These are phyloP conservation scores for Hypothenemus hampei DNA, from an alignment of 1,140 invertebrate species.

Conservation along the genomic window DNA sequence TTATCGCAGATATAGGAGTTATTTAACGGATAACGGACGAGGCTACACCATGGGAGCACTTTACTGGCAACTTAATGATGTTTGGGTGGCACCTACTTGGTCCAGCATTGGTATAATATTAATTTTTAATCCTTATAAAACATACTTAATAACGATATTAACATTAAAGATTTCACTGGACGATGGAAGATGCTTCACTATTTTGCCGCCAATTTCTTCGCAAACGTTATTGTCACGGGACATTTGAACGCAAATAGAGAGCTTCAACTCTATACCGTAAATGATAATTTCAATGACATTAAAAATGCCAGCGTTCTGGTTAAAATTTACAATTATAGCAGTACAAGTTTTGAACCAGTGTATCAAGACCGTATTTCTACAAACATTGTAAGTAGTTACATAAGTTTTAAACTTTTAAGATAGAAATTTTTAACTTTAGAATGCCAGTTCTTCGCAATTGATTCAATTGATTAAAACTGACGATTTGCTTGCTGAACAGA, in stretches of 20 bases:
- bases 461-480: slow-evolving; percentile 21
- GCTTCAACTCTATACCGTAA: slow-evolving; percentile 36
- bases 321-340: slow-evolving; percentile 28
- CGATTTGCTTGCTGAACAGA: slow-evolving; percentile 12
- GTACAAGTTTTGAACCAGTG: slow-evolving; percentile 12
- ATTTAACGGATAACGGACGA: slow-evolving; percentile 55
- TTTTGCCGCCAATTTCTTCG: slow-evolving; percentile 79
- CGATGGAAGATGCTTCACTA: slow-evolving; percentile 93
- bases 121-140: too few species aligned
- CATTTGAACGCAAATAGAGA: slow-evolving; percentile 26
- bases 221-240: slow-evolving; percentile 50
- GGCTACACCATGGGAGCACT: slow-evolving; percentile 91
- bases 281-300: slow-evolving; percentile 30
- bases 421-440: slow-evolving; percentile 6
- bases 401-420: background rate
- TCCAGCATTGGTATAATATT: slow-evolving; percentile 73
- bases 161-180: slow-evolving; percentile 78
- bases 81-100: slow-evolving; percentile 98
- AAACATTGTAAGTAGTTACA: too few species aligned
- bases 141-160: too few species aligned
- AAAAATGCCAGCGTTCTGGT: slow-evolving; percentile 21
- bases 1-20: slow-evolving; percentile 61
- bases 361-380: background rate
- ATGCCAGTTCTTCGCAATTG: slow-evolving; percentile 19
- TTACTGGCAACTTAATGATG: slow-evolving; percentile 99